phyloP scores from a whole-genome alignment of 2,113 vertebrate species.

The Sinocyclocheilus grahami region DNA sequence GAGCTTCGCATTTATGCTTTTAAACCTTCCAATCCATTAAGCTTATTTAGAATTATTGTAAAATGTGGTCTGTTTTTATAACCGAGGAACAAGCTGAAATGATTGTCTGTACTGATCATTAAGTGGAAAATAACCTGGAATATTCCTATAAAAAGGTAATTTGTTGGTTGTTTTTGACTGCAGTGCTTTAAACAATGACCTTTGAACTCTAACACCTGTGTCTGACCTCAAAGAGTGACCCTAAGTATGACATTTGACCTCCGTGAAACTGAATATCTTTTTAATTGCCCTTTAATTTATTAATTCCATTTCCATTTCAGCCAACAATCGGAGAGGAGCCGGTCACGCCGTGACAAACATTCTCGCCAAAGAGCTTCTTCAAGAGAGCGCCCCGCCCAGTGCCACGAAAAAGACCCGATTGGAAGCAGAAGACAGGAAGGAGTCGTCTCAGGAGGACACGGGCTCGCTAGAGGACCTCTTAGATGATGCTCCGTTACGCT shows the following conservation, averaged over 20 bases:
- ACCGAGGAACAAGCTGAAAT: too few species aligned
- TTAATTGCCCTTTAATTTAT: not conserved
- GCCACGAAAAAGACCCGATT: conserved; percentile 59
- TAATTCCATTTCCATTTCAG: conserved; percentile 67
- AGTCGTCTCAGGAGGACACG: conserved; percentile 60
- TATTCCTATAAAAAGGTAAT: not conserved
- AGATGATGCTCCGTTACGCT: conserved; percentile 62
- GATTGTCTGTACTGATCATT: too few species aligned
- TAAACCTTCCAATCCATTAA: too few species aligned
- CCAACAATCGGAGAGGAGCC: conserved; percentile 80
- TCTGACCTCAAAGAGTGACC: not conserved
- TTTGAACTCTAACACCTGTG: not conserved
- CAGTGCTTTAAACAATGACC: not conserved
- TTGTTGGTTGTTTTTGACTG: conserved; percentile 9
- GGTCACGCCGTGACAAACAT: conserved; percentile 85
- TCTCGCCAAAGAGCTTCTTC: conserved; percentile 85
- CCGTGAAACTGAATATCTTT: not conserved
- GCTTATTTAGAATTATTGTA: too few species aligned
- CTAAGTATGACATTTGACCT: not conserved
- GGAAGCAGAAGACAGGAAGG: conserved; percentile 49
- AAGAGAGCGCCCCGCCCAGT: conserved; percentile 72
- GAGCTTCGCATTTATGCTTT: too few species aligned
- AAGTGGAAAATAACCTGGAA: too few species aligned
- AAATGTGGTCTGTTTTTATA: too few species aligned
- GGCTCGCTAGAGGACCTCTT: conserved; percentile 73